phyloP scores from a whole-genome alignment of 2,113 vertebrate species.

The Sapayoa aenigma region DNA sequence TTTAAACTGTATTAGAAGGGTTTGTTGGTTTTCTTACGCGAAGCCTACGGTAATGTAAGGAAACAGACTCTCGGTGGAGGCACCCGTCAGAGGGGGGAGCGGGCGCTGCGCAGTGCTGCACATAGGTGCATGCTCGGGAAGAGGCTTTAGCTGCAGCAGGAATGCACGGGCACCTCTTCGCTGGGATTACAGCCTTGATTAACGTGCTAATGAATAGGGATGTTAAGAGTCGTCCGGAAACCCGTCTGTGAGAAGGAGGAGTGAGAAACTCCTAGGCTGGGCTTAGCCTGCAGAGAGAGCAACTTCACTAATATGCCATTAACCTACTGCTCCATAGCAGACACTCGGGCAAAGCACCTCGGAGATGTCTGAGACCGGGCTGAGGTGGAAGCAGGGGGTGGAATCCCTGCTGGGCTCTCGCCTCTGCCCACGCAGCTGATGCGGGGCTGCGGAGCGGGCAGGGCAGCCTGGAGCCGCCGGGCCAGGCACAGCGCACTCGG shows the following conservation, averaged over 20 bases:
- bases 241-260: conserved; percentile 39
- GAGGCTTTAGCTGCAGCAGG: background rate
- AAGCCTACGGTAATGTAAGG: conserved; percentile 43
- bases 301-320: conserved; percentile 47
- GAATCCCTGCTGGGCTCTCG: background rate
- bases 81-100: background rate
- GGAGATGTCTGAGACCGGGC: background rate
- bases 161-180: background rate
- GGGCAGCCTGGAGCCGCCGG: background rate
- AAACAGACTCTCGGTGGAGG: background rate
- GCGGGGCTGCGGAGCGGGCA: background rate
- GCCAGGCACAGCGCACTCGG: background rate
- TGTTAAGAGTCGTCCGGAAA: conserved; percentile 52
- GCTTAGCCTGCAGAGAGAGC: conserved; percentile 24
- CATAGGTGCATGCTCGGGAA: background rate
- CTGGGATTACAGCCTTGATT: conserved; percentile 37
- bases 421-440: background rate
- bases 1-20: conserved; percentile 70
- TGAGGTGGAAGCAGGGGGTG: background rate
- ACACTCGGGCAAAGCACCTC: background rate
- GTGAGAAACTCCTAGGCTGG: conserved; percentile 42
- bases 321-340: conserved; percentile 30
- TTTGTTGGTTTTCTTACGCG: conserved; percentile 70
- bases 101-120: background rate
- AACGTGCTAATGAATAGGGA: conserved; percentile 69